These are phyloP conservation scores for Coptodon bakossiorum DNA, from an alignment of 2,113 vertebrate genomes.

Conservation along the genomic window DNA sequence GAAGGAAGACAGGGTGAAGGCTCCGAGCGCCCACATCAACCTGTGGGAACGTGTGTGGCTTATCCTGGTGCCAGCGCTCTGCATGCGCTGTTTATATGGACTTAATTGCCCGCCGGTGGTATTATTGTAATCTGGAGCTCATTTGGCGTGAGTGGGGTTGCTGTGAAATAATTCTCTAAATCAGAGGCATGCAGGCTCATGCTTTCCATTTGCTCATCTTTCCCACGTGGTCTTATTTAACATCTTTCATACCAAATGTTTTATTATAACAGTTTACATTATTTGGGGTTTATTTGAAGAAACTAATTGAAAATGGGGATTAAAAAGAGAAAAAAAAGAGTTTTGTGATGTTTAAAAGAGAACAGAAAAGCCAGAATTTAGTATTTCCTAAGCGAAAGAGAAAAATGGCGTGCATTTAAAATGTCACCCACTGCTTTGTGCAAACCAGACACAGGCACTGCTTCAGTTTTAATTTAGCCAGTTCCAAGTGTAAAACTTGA, in stretches of 20 bases:
- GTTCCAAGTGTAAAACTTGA: conserved; percentile 19
- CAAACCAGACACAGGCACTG: neutral
- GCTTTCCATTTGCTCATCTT: conserved; percentile 41
- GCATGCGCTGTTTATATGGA: conserved; percentile 55
- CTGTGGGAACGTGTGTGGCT: conserved; percentile 5
- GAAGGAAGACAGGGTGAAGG: conserved; percentile 24
- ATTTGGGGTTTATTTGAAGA: neutral
- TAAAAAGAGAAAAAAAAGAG: neutral
- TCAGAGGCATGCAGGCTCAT: neutral
- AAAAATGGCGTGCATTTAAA: neutral
- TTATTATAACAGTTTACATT: conserved; percentile 21
- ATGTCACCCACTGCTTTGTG: neutral
- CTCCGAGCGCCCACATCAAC: neutral
- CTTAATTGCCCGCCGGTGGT: conserved; percentile 52
- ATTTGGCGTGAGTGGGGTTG: conserved; percentile 31
- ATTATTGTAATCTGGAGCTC: conserved; percentile 66
- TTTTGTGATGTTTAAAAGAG: neutral
- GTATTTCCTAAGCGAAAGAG: neutral
- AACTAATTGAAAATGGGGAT: neutral
- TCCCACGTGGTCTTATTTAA: conserved; percentile 9
- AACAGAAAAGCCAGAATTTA: neutral
- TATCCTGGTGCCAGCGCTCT: conserved; percentile 45
- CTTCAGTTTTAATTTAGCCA: neutral
- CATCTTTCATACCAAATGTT: conserved; percentile 21
- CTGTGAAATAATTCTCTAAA: conserved; percentile 39